Evolutionary conservation across 2,797 vertebrate species (phyloP).

Genomic region (Intellagama lesueurii): DNA sequence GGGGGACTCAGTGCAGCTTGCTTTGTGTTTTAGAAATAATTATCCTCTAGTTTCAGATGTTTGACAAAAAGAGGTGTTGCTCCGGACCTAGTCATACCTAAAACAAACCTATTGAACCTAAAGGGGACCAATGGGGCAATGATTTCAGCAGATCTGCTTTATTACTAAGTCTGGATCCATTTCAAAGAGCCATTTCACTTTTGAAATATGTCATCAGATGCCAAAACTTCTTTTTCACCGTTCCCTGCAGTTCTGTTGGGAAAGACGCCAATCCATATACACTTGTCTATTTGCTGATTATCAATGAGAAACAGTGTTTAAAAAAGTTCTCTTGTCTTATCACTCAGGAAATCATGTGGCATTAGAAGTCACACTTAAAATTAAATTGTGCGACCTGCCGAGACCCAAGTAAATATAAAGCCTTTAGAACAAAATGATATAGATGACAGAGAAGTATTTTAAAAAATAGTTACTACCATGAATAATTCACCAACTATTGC

Average conservation of each 20-base stretch:
- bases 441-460: conserved; percentile 74
- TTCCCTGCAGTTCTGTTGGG: neutral
- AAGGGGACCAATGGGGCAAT: neutral
- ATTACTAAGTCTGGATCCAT: neutral
- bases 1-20: neutral
- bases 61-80: neutral
- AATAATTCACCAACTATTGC: conserved; percentile 80
- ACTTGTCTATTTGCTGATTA: conserved; percentile 1
- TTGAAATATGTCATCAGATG: neutral
- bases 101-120: neutral
- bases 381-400: conserved; percentile 69
- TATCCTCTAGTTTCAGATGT: neutral
- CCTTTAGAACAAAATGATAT: conserved; percentile 75
- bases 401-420: conserved; percentile 74
- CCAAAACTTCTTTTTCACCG: neutral
- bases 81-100: neutral
- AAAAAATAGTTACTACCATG: conserved; percentile 78
- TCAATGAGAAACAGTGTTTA: conserved; percentile 20
- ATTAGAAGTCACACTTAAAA: conserved; percentile 70
- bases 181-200: conserved; percentile 15
- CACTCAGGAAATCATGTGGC: conserved; percentile 42
- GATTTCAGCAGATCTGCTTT: neutral
- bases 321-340: conserved; percentile 33
- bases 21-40: conserved; percentile 25
- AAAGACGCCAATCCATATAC: neutral